These are phyloP conservation scores for Morpho helenor DNA, from an alignment of 2,888 invertebrate species.

Conservation along the genomic window DNA sequence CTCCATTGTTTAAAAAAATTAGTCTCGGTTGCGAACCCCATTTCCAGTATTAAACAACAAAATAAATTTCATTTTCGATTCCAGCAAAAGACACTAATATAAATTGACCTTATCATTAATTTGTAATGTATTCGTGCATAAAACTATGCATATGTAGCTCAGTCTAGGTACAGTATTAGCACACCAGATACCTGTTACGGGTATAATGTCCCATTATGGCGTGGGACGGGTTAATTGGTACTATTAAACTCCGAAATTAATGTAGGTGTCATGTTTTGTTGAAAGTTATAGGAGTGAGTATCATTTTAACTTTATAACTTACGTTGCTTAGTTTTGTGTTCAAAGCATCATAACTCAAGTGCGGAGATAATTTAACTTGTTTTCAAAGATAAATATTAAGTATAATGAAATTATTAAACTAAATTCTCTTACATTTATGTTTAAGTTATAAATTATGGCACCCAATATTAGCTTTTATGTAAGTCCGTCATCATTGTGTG, in stretches of 20 bases:
- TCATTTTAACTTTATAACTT: slow-evolving; percentile 28
- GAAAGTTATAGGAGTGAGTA: slow-evolving; percentile 24
- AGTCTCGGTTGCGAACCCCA: no score
- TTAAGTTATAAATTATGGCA: slow-evolving; percentile 19
- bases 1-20: no score
- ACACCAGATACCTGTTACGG: slow-evolving; percentile 16
- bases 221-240: slow-evolving; percentile 28
- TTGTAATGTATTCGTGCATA: slow-evolving; percentile 2
- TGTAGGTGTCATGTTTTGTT: slow-evolving; percentile 29
- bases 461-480: slow-evolving; percentile 15
- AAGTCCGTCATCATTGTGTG: slow-evolving; percentile 6
- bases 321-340: slow-evolving; percentile 22
- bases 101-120: not conserved
- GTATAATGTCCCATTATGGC: slow-evolving; percentile 23
- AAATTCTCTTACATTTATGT: slow-evolving; percentile 19
- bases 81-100: no score
- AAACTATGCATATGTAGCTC: not conserved
- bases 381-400: slow-evolving; percentile 18
- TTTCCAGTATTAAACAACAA: no score
- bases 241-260: slow-evolving; percentile 30
- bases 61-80: no score
- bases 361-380: slow-evolving; percentile 14
- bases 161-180: slow-evolving; percentile 4
- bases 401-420: slow-evolving; percentile 18
- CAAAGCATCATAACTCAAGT: slow-evolving; percentile 12